Evolutionary conservation across 2,888 invertebrate genomes (phyloP).

Genomic region (Elmis aenea): DNA sequence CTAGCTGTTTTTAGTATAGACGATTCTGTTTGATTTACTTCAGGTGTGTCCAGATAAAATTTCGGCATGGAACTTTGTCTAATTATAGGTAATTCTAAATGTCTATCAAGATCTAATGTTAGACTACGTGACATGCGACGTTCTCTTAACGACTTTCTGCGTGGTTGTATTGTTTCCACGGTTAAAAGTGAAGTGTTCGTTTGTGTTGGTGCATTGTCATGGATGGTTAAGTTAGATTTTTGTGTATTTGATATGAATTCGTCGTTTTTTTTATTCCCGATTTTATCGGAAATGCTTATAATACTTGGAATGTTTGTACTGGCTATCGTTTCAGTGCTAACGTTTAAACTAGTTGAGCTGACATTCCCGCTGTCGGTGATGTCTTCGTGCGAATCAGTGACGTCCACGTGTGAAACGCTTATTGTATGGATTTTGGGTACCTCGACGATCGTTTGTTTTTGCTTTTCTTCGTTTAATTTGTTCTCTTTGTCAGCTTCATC

Average conservation of each 20-base stretch:
- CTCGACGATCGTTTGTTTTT: slow-evolving; percentile 2
- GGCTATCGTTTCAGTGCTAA: no score
- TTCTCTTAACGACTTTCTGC: slow-evolving; percentile 40
- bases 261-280: no score
- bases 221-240: no score
- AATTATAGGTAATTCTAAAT: slow-evolving; percentile 40
- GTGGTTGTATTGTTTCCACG: slow-evolving; percentile 24
- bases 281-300: no score
- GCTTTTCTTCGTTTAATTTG: slow-evolving; percentile 13
- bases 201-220: slow-evolving; percentile 2
- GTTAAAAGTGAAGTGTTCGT: neutral
- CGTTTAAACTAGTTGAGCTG: no score
- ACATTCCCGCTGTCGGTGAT: no score
- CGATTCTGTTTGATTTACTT: slow-evolving; percentile 36
- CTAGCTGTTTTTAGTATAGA: slow-evolving; percentile 32
- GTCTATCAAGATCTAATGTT: slow-evolving; percentile 35
- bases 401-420: neutral
- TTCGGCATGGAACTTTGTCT: slow-evolving; percentile 45
- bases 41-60: slow-evolving; percentile 44
- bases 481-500: slow-evolving; percentile 22
- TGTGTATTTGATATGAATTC: no score
- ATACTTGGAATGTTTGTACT: no score
- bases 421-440: neutral
- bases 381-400: neutral
- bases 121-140: slow-evolving; percentile 41